phyloP scores from a whole-genome alignment of 2,888 invertebrate genomes.

The Nomada goodeniana region DNA sequence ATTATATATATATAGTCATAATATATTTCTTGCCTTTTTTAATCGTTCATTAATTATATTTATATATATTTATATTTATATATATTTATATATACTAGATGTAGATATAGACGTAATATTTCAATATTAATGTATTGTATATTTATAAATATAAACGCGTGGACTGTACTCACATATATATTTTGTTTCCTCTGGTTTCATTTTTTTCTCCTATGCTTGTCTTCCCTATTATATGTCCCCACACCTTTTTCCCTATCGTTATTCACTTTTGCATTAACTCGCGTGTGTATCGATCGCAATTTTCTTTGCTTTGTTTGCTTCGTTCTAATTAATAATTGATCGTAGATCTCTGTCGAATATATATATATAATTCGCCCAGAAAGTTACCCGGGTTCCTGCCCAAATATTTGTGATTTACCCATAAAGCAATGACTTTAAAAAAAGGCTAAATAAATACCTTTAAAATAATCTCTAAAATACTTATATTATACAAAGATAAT shows the following conservation, averaged over 20 bases:
- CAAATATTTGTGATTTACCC: neutral
- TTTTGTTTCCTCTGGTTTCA: conserved; percentile 65
- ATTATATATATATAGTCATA: conserved; percentile 69
- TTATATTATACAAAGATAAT: neutral
- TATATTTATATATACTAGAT: conserved; percentile 71
- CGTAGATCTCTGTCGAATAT: conserved; percentile 75
- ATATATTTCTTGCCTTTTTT: conserved; percentile 71
- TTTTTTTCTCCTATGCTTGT: conserved; percentile 47
- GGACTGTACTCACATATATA: conserved; percentile 79
- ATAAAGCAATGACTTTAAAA: neutral
- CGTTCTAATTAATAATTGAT: conserved; percentile 79
- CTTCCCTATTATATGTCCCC: conserved; percentile 34
- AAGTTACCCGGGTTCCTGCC: conserved; percentile 49
- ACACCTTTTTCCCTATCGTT: neutral
- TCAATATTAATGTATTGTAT: conserved; percentile 78
- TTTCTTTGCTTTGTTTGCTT: conserved; percentile 41
- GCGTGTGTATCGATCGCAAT: conserved; percentile 51
- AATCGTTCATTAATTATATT: conserved; percentile 74
- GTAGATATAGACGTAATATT: conserved; percentile 79
- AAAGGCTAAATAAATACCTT: neutral
- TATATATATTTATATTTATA: conserved; percentile 65
- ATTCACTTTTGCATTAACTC: conserved; percentile 34
- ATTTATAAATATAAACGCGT: conserved; percentile 82
- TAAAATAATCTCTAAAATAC: neutral
- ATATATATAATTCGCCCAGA: conserved; percentile 63